Percentiles rank a stretch among this genome's conserved stretches.
Evolutionary conservation across 2,113 vertebrate species (phyloP).

Genomic region (Dipodomys ordii): DNA sequence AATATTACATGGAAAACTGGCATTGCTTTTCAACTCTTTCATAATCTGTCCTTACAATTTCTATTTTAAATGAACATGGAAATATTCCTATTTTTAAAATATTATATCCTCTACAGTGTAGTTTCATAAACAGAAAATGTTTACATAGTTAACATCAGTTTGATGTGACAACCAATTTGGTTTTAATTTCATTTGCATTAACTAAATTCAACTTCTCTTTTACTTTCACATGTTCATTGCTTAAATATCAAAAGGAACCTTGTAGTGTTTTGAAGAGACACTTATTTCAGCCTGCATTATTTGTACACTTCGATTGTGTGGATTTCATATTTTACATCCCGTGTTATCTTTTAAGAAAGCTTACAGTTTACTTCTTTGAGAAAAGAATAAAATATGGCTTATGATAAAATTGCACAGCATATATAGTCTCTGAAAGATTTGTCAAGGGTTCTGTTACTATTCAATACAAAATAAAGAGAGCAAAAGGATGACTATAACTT

Average conservation of each 20-base stretch:
- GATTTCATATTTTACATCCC: slow-evolving; percentile 56
- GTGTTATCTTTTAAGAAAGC: slow-evolving; percentile 50
- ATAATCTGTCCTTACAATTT: slow-evolving; percentile 46
- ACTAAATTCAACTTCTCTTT: slow-evolving; percentile 81
- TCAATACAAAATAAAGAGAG: background rate
- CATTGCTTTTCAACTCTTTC: slow-evolving; percentile 60
- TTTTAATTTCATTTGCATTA: slow-evolving; percentile 86
- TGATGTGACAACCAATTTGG: slow-evolving; percentile 84
- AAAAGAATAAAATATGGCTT: background rate
- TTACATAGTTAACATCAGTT: slow-evolving; percentile 82
- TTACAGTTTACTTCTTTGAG: slow-evolving; percentile 59
- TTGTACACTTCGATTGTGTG: slow-evolving; percentile 5
- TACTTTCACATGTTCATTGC: slow-evolving; percentile 56
- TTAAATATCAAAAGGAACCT: slow-evolving; percentile 72
- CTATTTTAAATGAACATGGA: slow-evolving; percentile 51
- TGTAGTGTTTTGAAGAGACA: slow-evolving; percentile 66
- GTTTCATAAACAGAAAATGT: slow-evolving; percentile 83
- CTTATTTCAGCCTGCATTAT: slow-evolving; percentile 54
- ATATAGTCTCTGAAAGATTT: slow-evolving; percentile 47
- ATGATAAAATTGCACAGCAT: background rate
- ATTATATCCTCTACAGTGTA: slow-evolving; percentile 63
- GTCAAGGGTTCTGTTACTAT: background rate
- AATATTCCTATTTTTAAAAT: slow-evolving; percentile 61
- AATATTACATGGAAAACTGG: slow-evolving; percentile 44
- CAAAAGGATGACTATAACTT: background rate